phyloP scores from a whole-genome alignment of 2,888 invertebrate species.

The Eupsilia transversa region DNA sequence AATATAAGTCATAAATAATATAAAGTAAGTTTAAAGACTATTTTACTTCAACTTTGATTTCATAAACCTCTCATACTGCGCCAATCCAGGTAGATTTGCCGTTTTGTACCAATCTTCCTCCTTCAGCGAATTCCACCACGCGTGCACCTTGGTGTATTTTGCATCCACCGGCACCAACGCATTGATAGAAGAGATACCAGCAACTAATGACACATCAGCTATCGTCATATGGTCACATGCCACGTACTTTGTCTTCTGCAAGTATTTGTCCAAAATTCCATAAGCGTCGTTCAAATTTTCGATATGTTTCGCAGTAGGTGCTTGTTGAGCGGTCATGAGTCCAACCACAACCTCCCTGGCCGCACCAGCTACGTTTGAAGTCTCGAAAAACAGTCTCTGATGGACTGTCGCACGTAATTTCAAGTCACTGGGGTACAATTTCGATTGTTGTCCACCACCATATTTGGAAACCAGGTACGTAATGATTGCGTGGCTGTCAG shows the following conservation, averaged over 20 bases:
- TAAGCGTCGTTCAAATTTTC: conserved; percentile 40
- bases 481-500: conserved; percentile 77
- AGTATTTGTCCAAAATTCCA: conserved; percentile 25
- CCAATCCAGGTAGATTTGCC: conserved; percentile 16
- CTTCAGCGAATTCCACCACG: conserved; percentile 17
- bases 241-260: conserved; percentile 35
- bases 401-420: conserved; percentile 69
- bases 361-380: conserved; percentile 65
- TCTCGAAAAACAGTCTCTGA: conserved; percentile 73
- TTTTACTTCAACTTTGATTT: too few relatives aligned
- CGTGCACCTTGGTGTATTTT: conserved; percentile 20
- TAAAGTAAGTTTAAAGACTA: too few relatives aligned
- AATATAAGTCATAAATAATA: too few relatives aligned
- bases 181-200: conserved; percentile 10
- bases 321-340: conserved; percentile 11
- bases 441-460: conserved; percentile 70
- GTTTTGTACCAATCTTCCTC: conserved; percentile 36
- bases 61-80: too few relatives aligned
- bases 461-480: conserved; percentile 77
- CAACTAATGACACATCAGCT: conserved; percentile 30
- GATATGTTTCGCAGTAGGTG: conserved; percentile 59
- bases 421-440: conserved; percentile 73
- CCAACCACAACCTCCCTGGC: conserved; percentile 40
- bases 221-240: conserved; percentile 25
- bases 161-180: conserved; percentile 13